Conservation (phyloP, 2,113 vertebrate genomes). For the Edolisoma coerulescens region DNA sequence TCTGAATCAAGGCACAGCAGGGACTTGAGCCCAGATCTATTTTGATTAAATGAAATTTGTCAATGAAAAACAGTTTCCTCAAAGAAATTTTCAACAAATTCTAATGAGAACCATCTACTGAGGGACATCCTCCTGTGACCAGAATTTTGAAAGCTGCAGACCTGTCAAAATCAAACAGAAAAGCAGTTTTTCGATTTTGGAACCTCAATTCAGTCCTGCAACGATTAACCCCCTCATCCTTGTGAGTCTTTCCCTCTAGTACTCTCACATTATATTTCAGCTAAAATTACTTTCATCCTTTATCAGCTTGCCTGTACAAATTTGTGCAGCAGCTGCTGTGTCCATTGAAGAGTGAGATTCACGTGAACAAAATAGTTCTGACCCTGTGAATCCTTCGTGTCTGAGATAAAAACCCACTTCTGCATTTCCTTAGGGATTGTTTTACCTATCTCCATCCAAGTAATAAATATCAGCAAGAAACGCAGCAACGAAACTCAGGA, state of each 20-base stretch:
- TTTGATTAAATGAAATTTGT: slow-evolving; percentile 19
- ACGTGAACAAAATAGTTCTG: slow-evolving; percentile 55
- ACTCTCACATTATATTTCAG: slow-evolving; percentile 57
- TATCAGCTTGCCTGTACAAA: slow-evolving; percentile 58
- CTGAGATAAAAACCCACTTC: slow-evolving; percentile 47
- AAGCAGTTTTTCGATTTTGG: slow-evolving; percentile 54
- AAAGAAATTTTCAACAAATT: slow-evolving; percentile 9
- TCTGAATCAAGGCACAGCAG: not conserved
- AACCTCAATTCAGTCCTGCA: slow-evolving; percentile 43
- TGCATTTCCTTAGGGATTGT: slow-evolving; percentile 48
- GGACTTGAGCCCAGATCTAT: not conserved
- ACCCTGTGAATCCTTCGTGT: not conserved
- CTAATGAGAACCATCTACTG: slow-evolving; percentile 34
- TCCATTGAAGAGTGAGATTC: slow-evolving; percentile 57
- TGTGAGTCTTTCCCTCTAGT: slow-evolving; percentile 29
- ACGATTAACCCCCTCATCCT: slow-evolving; percentile 68
- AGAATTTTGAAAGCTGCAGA: slow-evolving; percentile 41
- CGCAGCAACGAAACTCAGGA: not conserved
- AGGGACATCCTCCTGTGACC: not conserved
- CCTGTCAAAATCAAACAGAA: slow-evolving; percentile 58
- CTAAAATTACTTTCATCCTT: slow-evolving; percentile 68
- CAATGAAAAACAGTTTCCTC: slow-evolving; percentile 1
- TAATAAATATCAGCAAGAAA: slow-evolving; percentile 38
- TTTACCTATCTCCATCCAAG: slow-evolving; percentile 44
- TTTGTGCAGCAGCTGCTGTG: slow-evolving; percentile 52